Evolutionary conservation across 2,888 invertebrate genomes (phyloP).

Genomic region (Napeogenes inachia): DNA sequence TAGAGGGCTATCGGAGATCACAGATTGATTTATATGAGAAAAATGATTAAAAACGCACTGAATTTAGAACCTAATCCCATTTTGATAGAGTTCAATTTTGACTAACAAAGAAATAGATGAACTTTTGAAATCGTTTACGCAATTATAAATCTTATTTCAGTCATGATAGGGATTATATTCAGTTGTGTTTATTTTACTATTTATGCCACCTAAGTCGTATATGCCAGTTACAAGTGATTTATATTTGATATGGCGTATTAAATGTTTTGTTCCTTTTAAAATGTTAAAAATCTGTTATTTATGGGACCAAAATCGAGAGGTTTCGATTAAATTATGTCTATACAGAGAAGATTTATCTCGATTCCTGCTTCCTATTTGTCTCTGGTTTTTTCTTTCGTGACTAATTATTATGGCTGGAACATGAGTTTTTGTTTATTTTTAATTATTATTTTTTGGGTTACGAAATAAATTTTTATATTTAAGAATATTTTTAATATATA

Average conservation of each 20-base stretch:
- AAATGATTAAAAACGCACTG: constrained; percentile 25
- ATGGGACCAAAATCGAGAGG: constrained; percentile 73
- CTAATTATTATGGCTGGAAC: constrained; percentile 29
- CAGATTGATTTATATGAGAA: constrained; percentile 61
- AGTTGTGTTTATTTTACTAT: constrained; percentile 8
- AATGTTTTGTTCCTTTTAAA: constrained; percentile 72
- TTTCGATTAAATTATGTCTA: constrained; percentile 73
- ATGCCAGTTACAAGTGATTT: constrained; percentile 74
- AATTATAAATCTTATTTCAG: constrained; percentile 11
- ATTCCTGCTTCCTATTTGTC: constrained; percentile 60
- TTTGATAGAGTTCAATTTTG: constrained; percentile 4
- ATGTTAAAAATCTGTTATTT: constrained; percentile 75
- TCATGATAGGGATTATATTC: constrained; percentile 14
- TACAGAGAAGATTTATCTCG: constrained; percentile 67
- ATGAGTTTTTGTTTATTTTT: constrained; percentile 5
- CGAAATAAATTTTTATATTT: background rate
- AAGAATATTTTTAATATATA: background rate
- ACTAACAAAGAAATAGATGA: background rate
- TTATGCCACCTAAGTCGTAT: constrained; percentile 67
- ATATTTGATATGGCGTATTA: constrained; percentile 73
- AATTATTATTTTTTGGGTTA: background rate
- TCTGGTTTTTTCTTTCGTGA: constrained; percentile 34
- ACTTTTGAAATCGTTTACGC: background rate
- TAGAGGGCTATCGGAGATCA: constrained; percentile 49
- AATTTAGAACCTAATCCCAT: background rate